Base-by-base conservation (phyloP, 2,888 invertebrate species). In the Dinocampus coccinellae region DNA sequence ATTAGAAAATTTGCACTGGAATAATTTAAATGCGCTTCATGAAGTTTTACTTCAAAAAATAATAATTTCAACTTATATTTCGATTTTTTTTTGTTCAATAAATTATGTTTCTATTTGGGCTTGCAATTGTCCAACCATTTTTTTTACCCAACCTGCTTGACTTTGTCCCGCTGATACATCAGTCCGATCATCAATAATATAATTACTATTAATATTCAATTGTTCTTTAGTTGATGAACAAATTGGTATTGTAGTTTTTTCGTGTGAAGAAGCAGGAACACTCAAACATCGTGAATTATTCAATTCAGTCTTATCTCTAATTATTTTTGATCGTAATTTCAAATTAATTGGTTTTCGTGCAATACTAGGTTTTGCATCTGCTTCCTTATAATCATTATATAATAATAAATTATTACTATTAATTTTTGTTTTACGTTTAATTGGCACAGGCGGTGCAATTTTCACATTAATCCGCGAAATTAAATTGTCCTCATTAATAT, bases 101-200 rank as follows among this genome's bases (percentile, higher is more conserved):
- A 13, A 78, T 83, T 79, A 85, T 62, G 83, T 81, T 62, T 86
- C 85, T 16, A 83, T 71, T 22, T 85, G 83, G 61, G 81, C 83
- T 63, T 87, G 87, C 55, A 87, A 72, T 70, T 87, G 87, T 24
- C 85, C 86, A 9, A 87, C 87, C 74, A 87, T 87, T 76, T 83
- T 87, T 24, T 83, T 80, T 0, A 87, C 87, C 87, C 87, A 87
- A 4, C 87, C 87, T 0, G 84, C 84, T 65, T 86, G 86, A 76
- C 87, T 87, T 65, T 87, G 87, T 0, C 87, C 87, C 1, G 83
- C 84, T 1, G 87, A 87, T 34, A 87, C 81, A 57, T 87, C 87
- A 11, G 83, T 84, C 7, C 75, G 80, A 1, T 83, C 83, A 4
- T 80, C 79, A 0, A 20, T 34, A 55, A 64, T 22, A 39, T 20